A percentile compares a stretch with the other conserved stretches of the same genome.
These are phyloP conservation scores for Clepsis dumicolana DNA, from an alignment of 2,888 invertebrate species.

Conservation along the genomic window DNA sequence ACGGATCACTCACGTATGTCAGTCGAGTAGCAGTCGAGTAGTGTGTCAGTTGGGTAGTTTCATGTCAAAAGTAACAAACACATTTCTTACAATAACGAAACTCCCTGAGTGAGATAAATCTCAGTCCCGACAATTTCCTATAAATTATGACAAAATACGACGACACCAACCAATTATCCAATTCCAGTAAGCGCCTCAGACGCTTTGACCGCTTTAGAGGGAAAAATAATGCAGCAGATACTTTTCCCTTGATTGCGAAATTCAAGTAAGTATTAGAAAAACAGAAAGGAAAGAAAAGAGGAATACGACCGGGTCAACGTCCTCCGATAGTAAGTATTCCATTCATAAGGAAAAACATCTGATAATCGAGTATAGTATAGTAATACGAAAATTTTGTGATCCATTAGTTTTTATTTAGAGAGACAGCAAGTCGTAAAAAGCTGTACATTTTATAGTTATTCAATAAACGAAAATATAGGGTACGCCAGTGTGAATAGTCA, in stretches of 20 bases:
- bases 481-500: not conserved
- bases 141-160: conserved; percentile 38
- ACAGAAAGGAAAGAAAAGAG: conserved; percentile 36
- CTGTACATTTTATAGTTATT: not conserved
- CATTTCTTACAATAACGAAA: not conserved
- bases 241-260: conserved; percentile 50
- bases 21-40: no score
- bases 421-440: not conserved
- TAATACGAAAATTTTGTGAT: conserved; percentile 26
- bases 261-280: conserved; percentile 38
- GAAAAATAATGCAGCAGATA: conserved; percentile 53
- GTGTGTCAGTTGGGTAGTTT: no score
- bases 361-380: conserved; percentile 10
- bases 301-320: conserved; percentile 29
- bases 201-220: conserved; percentile 54
- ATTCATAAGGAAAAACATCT: conserved; percentile 34
- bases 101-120: conserved; percentile 16
- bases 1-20: no score
- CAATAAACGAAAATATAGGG: not conserved
- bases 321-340: conserved; percentile 27
- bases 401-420: conserved; percentile 28
- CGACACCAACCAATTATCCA: conserved; percentile 53
- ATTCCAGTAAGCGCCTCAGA: conserved; percentile 47
- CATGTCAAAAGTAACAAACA: no score
- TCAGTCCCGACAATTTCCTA: conserved; percentile 8